Base-by-base conservation (phyloP, 2,888 invertebrate species). In the Amiota communis region DNA sequence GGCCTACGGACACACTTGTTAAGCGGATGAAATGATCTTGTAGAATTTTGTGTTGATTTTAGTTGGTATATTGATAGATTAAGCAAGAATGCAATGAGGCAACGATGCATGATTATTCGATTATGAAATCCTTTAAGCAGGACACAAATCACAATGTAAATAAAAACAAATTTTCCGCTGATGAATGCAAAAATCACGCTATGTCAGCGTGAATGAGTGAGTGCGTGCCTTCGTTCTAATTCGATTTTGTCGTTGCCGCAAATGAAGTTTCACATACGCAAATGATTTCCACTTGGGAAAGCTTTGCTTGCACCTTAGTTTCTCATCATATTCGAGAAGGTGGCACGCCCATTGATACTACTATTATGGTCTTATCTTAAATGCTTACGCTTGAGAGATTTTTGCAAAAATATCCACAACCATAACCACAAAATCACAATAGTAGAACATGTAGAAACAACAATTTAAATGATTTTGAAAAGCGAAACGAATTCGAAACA, bases 331-430 rank as follows among this genome's bases (percentile, higher is more conserved):
- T n/a, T 36, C 1, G 36, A 36, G 36, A 36, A 23, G 46, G 64
- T 15, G 46, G 23, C 47, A 53, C 56, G 49, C 49, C 67, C 51
- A 67, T 17, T 11, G 48, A 63, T 63, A 36, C n/a, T n/a, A 9
- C 8, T 36, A 64, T 11, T 13, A 46, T 63, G 63, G 78, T 77
- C 83, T 89, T 88, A 88, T 88, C 88, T 89, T 80, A 82, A 87
- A 87, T 84, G 87, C 85, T 88, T 87, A 87, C 89, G 83, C 89
- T 84, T 87, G 85, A 86, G 79, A 81, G 72, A 63, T 77, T 67
- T 72, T 71, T 77, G 72, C 68, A 47, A 69, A 47, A 69, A 72
- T 61, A 49, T 15, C 10, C 17, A 20, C 48, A 73, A 13, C 72
- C 73, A 36, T 2, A 36, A 36, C 36, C 36, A 36, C 3, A 36